These are phyloP conservation scores for Eulemur macaco DNA, from an alignment of 2,113 vertebrate species.

Conservation along the genomic window DNA sequence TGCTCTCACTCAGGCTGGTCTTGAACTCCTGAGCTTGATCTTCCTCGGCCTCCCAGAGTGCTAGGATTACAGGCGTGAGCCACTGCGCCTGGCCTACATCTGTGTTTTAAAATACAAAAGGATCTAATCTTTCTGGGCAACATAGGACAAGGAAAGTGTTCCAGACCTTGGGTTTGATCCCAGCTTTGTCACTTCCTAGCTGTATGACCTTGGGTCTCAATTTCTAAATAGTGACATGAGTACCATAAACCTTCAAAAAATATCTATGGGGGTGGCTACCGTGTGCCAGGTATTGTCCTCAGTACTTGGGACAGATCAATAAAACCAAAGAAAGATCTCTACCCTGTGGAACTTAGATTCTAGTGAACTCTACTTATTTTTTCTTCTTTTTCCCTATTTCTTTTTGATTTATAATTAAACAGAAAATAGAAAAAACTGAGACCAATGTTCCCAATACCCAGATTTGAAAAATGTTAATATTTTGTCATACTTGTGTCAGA, in stretches of 20 bases:
- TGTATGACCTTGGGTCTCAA: background rate
- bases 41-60: too few species aligned
- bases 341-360: background rate
- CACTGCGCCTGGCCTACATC: background rate
- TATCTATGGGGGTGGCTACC: background rate
- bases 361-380: background rate
- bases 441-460: background rate
- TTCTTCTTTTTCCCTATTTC: background rate
- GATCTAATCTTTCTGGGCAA: background rate
- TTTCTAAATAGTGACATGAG: background rate
- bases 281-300: background rate
- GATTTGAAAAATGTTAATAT: background rate
- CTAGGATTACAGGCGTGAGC: too few species aligned
- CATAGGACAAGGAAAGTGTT: background rate
- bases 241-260: background rate
- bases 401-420: background rate
- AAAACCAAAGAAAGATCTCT: conserved; percentile 11
- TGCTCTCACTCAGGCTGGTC: too few species aligned
- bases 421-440: background rate
- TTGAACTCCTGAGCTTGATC: too few species aligned
- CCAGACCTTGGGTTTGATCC: background rate
- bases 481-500: background rate
- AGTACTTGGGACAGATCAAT: background rate
- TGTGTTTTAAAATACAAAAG: conserved; percentile 27
- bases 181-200: background rate